phyloP scores from a whole-genome alignment of 1,140 invertebrate species.

The Drosophila obscura region DNA sequence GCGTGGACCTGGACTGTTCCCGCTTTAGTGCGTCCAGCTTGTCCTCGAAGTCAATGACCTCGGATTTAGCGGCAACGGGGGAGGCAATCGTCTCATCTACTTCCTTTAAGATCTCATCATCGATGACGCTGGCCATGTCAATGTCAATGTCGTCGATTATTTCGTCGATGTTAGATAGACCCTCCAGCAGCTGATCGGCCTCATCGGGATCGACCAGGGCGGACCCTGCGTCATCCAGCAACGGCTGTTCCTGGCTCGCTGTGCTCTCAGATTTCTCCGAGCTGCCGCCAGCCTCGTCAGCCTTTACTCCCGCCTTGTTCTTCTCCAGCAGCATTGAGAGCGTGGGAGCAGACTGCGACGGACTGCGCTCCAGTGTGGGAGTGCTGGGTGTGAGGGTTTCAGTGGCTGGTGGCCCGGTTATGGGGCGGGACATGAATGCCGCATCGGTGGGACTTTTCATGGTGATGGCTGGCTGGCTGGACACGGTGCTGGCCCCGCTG shows the following conservation, averaged over 20 bases:
- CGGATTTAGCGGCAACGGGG: constrained; percentile 27
- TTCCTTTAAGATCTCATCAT: constrained; percentile 73
- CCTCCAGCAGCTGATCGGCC: constrained; percentile 72
- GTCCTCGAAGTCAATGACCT: constrained; percentile 61
- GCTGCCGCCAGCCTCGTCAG: neutral
- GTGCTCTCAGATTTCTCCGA: neutral
- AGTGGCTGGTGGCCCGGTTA: constrained; percentile 58
- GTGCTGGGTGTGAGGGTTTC: constrained; percentile 29
- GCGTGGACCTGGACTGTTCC: constrained; percentile 35
- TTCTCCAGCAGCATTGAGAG: constrained; percentile 88
- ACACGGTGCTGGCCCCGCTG: constrained; percentile 43
- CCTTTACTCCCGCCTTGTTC: constrained; percentile 84
- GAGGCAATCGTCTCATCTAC: constrained; percentile 60
- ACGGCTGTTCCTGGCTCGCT: constrained; percentile 16
- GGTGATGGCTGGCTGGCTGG: constrained; percentile 68
- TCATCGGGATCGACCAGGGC: constrained; percentile 40
- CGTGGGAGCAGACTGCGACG: constrained; percentile 87
- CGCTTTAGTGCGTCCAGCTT: constrained; percentile 58
- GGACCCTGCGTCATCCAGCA: constrained; percentile 27
- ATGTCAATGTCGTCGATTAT: constrained; percentile 82
- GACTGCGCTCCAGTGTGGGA: constrained; percentile 70
- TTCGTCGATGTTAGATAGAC: constrained; percentile 73
- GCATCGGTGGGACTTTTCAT: constrained; percentile 59
- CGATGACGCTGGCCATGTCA: constrained; percentile 69
- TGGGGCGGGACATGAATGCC: constrained; percentile 63